Percentiles rank a stretch among this genome's conserved stretches.
These are phyloP conservation scores for Synanthedon tipuliformis DNA, from an alignment of 2,888 invertebrate genomes.

Conservation along the genomic window DNA sequence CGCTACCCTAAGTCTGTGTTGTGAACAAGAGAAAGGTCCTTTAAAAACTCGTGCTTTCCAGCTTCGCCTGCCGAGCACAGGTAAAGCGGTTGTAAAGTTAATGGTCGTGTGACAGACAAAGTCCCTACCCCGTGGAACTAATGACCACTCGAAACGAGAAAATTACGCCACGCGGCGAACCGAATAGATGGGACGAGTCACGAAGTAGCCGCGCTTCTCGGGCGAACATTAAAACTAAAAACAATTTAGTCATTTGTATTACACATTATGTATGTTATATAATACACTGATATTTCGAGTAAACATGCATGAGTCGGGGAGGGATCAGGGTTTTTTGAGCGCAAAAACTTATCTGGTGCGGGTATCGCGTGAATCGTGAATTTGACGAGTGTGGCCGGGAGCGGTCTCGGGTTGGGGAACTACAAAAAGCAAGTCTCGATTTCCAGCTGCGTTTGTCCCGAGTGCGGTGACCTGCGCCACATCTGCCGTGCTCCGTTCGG, in stretches of 20 bases:
- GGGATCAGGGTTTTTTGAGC: not conserved
- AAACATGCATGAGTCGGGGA: not conserved
- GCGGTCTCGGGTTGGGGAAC: slow-evolving; percentile 10
- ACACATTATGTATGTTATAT: too few relatives aligned
- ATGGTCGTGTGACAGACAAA: slow-evolving; percentile 51
- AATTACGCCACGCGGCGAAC: slow-evolving; percentile 47
- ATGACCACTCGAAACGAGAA: slow-evolving; percentile 62
- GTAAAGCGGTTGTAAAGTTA: slow-evolving; percentile 47
- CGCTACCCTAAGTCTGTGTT: not conserved
- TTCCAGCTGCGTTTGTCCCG: slow-evolving; percentile 44
- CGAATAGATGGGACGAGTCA: slow-evolving; percentile 51
- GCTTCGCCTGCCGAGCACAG: slow-evolving; percentile 13
- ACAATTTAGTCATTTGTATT: slow-evolving; percentile 1
- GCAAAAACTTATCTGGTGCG: slow-evolving; percentile 13
- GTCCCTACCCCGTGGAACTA: slow-evolving; percentile 53
- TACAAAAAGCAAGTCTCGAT: slow-evolving; percentile 43
- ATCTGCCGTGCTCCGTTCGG: slow-evolving; percentile 39
- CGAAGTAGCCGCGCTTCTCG: slow-evolving; percentile 34
- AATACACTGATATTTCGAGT: not conserved
- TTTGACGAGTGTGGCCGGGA: slow-evolving; percentile 21
- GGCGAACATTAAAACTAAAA: slow-evolving; percentile 22
- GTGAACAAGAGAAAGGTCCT: not conserved
- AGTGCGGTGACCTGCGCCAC: slow-evolving; percentile 54
- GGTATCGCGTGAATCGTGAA: slow-evolving; percentile 20
- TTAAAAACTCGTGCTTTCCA: not conserved